A percentile compares a stretch with the other conserved stretches of the same genome.
Conservation (phyloP, 2,113 vertebrate species). For the Clarias magur region DNA sequence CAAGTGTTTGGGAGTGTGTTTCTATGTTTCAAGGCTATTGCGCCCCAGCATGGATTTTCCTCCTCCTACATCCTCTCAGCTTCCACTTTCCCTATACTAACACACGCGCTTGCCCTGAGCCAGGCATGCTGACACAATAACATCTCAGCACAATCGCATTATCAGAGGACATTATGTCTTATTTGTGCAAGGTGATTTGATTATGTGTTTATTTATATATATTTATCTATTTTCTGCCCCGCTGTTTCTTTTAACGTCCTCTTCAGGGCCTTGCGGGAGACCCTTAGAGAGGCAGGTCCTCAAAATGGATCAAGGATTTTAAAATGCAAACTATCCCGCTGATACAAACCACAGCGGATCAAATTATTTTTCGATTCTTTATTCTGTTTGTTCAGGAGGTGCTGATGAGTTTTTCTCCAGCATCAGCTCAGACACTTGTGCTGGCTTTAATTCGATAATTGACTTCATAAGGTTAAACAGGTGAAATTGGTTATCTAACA, state of each 20-base stretch:
- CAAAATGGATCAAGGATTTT: neutral
- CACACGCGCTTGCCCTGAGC: neutral
- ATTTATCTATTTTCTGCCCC: constrained; percentile 18
- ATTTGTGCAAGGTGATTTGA: constrained; percentile 43
- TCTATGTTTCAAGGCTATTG: neutral
- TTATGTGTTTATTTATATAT: constrained; percentile 12
- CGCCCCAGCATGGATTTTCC: neutral
- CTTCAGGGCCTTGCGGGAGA: neutral
- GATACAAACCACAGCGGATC: neutral
- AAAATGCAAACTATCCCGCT: neutral
- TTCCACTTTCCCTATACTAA: neutral
- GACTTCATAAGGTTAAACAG: neutral
- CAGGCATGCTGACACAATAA: constrained; percentile 29
- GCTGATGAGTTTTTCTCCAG: neutral
- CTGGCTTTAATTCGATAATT: neutral
- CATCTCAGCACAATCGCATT: constrained; percentile 43
- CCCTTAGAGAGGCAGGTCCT: neutral
- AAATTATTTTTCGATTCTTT: neutral
- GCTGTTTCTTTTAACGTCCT: neutral
- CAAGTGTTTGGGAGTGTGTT: neutral
- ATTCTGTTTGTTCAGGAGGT: neutral
- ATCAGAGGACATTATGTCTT: constrained; percentile 25
- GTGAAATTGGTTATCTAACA: neutral
- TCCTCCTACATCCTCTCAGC: neutral
- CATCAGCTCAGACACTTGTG: neutral